Evolutionary conservation across 1,140 invertebrate genomes (phyloP).

Genomic region (Drosophila kanapiae): DNA sequence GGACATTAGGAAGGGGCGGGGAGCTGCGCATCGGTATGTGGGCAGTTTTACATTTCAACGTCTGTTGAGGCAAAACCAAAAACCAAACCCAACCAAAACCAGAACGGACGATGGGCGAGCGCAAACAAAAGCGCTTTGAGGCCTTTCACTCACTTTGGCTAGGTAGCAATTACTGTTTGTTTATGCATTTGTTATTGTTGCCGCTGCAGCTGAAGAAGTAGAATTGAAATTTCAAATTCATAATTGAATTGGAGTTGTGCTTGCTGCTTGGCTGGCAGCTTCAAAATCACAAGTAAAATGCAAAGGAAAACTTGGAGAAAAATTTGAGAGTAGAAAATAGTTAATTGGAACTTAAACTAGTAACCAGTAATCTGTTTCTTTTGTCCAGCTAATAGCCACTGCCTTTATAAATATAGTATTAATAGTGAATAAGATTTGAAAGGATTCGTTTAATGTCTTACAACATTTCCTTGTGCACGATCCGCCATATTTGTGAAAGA

Average conservation of each 20-base stretch:
- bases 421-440: too few relatives aligned
- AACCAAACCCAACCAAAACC: slow-evolving; percentile 5
- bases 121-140: slow-evolving; percentile 68
- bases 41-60: slow-evolving; percentile 38
- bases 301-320: too few relatives aligned
- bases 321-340: too few relatives aligned
- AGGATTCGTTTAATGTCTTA: too few relatives aligned
- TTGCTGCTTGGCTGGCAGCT: slow-evolving; percentile 37
- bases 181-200: slow-evolving; percentile 72
- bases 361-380: too few relatives aligned
- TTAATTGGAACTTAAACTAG: too few relatives aligned
- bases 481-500: too few relatives aligned
- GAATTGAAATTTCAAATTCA: slow-evolving; percentile 80
- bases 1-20: slow-evolving; percentile 55
- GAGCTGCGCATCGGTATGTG: slow-evolving; percentile 8
- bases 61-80: slow-evolving; percentile 34
- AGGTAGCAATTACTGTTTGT: slow-evolving; percentile 83
- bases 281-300: slow-evolving; percentile 48
- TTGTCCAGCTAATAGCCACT: too few relatives aligned
- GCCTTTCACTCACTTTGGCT: slow-evolving; percentile 66
- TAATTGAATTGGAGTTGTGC: slow-evolving; percentile 79
- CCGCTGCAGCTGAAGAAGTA: slow-evolving; percentile 54
- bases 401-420: too few relatives aligned
- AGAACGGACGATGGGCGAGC: slow-evolving; percentile 27
- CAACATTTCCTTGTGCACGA: too few relatives aligned